phyloP scores from a whole-genome alignment of 2,797 vertebrate genomes.

The Micrastur ruficollis region DNA sequence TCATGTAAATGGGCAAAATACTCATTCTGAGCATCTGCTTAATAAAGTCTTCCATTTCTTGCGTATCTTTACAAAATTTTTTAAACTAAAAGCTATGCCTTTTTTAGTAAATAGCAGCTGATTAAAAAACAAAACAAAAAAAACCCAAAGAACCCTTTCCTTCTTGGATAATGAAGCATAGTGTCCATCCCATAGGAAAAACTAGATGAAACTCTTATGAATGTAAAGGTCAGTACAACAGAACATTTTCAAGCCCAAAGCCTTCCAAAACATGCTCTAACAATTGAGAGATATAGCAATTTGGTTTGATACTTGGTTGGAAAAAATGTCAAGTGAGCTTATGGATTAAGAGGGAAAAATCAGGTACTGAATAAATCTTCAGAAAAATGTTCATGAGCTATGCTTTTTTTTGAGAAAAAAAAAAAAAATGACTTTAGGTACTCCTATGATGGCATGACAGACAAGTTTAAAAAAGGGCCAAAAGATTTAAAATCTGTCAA shows the following conservation, averaged over 20 bases:
- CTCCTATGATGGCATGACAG: background rate
- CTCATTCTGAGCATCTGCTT: background rate
- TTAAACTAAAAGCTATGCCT: background rate
- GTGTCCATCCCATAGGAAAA: background rate
- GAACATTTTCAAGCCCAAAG: background rate
- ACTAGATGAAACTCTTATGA: background rate
- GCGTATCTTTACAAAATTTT: background rate
- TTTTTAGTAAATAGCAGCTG: background rate
- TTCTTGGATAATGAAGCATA: background rate
- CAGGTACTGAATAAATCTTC: background rate
- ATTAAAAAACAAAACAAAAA: background rate
- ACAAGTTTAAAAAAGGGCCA: fast-evolving
- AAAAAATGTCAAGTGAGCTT: background rate
- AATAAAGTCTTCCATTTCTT: background rate
- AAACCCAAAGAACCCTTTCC: fast-evolving
- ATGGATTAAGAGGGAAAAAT: background rate
- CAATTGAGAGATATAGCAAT: background rate
- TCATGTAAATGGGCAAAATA: background rate
- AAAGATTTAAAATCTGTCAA: background rate
- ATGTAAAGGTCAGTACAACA: background rate
- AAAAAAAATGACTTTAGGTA: background rate
- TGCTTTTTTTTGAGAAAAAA: background rate
- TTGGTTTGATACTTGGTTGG: background rate
- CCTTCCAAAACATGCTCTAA: background rate
- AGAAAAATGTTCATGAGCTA: background rate